phyloP scores from a whole-genome alignment of 2,113 vertebrate species.

The Rhineura floridana region DNA sequence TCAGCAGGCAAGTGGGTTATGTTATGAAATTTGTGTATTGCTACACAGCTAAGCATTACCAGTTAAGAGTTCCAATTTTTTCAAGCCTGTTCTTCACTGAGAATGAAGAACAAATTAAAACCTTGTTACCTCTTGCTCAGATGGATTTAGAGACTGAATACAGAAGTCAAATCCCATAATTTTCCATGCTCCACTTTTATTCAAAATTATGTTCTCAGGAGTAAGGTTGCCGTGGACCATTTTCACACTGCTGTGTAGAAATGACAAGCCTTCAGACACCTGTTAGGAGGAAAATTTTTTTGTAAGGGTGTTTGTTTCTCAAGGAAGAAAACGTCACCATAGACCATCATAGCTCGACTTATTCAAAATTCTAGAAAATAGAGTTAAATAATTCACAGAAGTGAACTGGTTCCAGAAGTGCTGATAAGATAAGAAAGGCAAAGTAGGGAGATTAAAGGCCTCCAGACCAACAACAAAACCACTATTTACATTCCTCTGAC shows the following conservation, averaged over 20 bases:
- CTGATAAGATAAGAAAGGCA: neutral
- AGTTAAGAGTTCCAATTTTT: neutral
- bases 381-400: constrained; percentile 5
- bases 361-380: too few relatives aligned
- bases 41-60: neutral
- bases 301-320: constrained; percentile 36
- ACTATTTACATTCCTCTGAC: neutral
- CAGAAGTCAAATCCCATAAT: constrained; percentile 99
- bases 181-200: constrained; percentile 98
- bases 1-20: neutral
- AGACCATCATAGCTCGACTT: too few relatives aligned
- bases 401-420: neutral
- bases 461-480: too few relatives aligned
- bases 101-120: constrained; percentile 30
- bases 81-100: constrained; percentile 17
- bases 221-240: constrained; percentile 98
- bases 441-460: neutral
- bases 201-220: constrained; percentile 95
- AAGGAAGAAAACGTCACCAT: too few relatives aligned
- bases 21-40: neutral
- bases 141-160: constrained; percentile 91
- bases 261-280: constrained; percentile 96
- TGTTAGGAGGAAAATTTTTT: constrained; percentile 61
- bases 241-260: constrained; percentile 97
- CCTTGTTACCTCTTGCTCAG: constrained; percentile 88